Evolutionary conservation across 1,140 invertebrate genomes (phyloP), one percentile per base, ranked within the genome.

Genomic region (Acyrthosiphon pisum): DNA sequence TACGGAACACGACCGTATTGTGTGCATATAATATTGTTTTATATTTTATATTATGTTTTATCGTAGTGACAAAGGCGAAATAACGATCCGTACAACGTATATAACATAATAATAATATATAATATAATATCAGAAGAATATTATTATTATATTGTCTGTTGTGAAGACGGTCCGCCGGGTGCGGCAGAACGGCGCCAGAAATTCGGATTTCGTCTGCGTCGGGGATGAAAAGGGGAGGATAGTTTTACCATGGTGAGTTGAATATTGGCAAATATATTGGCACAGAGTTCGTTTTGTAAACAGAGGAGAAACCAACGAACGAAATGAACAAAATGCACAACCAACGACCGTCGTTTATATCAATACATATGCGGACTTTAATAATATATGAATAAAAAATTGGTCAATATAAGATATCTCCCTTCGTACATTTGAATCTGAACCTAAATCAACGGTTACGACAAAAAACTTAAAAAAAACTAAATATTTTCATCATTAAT

Each of bases 131-230:
- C 23, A 23, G 9, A 41, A 41, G 37, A 86, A 86, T 86, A 46
- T 86, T 86, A 86, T 83, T 81, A 81, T 68, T 68, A 68, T 68
- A 68, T 68, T 76, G 60, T 76, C 30, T 76, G 60, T n/a, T 23
- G 41, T 11, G 37, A 44, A 26, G 41, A 30, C 37, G 41, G 83
- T 86, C 11, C 23, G 9, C 37, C 8, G 83, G 41, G 37, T 84
- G 37, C 37, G 83, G 0, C 41, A 41, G 9, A 44, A 44, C 41
- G 83, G 37, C 83, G 83, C 83, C 83, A 86, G 83, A 86, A 44
- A 86, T 86, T 86, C 37, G 83, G 41, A 41, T 41, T 86, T 44
- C 9, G 41, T 86, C 83, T 30, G 60, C 9, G 30, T 60, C 14
- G 60, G 60, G 30, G 14, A 76, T n/a, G 14, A 76, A 76, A n/a